These are phyloP conservation scores for Lepisosteus osseus DNA, from an alignment of 2,113 vertebrate genomes.

Conservation along the genomic window DNA sequence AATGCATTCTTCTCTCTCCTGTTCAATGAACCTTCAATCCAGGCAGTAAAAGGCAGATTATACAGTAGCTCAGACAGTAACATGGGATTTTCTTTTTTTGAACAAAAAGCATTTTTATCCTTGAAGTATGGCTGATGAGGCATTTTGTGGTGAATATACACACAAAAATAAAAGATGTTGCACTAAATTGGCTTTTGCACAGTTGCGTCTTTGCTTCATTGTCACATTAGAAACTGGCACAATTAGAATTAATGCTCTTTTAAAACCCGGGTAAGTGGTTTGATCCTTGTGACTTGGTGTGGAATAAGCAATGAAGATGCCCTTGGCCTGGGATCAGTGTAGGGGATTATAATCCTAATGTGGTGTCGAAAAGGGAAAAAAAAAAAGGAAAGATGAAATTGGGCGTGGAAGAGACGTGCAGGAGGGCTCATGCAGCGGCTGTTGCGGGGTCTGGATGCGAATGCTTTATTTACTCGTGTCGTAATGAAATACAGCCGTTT, in stretches of 20 bases:
- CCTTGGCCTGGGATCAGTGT: constrained; percentile 58
- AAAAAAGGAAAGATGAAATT: constrained; percentile 20
- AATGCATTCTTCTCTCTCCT: constrained; percentile 20
- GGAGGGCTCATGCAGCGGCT: not conserved
- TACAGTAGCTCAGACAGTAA: too few species aligned
- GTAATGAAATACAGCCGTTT: constrained; percentile 41
- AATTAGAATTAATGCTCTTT: constrained; percentile 73
- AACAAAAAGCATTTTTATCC: too few species aligned
- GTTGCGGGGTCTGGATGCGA: not conserved
- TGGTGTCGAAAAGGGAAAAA: constrained; percentile 28
- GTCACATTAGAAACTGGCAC: constrained; percentile 57
- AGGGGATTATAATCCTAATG: constrained; percentile 71
- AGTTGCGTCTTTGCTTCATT: constrained; percentile 53
- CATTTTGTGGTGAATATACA: not conserved
- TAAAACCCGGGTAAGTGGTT: constrained; percentile 57
- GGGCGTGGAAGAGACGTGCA: constrained; percentile 1
- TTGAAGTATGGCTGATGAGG: not conserved
- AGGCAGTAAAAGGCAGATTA: too few species aligned
- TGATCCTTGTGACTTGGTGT: constrained; percentile 47
- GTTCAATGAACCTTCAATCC: not conserved
- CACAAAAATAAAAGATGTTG: not conserved
- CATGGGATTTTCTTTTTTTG: too few species aligned
- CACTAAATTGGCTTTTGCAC: constrained; percentile 36
- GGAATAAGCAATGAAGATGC: constrained; percentile 58
- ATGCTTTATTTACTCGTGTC: constrained; percentile 33